Percentiles rank a stretch among this genome's conserved stretches.
phyloP scores from a whole-genome alignment of 2,113 vertebrate species.

The Strigops habroptila region DNA sequence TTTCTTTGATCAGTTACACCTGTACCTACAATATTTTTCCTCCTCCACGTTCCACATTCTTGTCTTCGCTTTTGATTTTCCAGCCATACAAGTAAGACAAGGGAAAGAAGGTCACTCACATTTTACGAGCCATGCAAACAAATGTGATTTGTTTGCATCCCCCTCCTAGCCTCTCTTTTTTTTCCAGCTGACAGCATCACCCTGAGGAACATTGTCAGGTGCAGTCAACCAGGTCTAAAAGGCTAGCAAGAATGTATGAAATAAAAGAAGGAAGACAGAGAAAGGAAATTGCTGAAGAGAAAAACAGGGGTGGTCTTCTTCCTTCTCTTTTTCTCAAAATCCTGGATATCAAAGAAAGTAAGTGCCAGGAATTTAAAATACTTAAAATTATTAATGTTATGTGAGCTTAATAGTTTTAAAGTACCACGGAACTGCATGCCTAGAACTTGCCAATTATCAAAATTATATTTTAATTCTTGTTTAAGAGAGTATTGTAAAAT shows the following conservation, averaged over 20 bases:
- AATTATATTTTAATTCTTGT: background rate
- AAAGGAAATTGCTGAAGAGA: background rate
- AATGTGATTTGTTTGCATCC: slow-evolving; percentile 1
- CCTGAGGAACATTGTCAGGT: background rate
- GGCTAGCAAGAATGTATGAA: background rate
- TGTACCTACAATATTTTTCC: background rate
- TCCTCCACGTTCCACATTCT: background rate
- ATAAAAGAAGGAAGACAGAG: background rate
- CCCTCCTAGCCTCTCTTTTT: background rate
- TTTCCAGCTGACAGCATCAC: background rate
- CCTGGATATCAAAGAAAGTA: background rate
- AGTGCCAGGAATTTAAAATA: background rate
- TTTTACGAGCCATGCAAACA: background rate
- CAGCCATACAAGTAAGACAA: background rate
- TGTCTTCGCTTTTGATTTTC: background rate
- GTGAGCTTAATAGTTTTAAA: background rate
- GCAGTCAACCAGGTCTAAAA: background rate
- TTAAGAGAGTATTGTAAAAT: background rate
- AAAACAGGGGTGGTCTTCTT: background rate
- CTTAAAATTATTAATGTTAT: background rate
- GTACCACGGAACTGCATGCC: background rate
- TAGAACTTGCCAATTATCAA: background rate
- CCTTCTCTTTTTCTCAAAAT: background rate
- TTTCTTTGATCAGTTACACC: background rate
- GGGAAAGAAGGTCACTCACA: background rate